Percentiles rank a stretch among this genome's conserved stretches.
These are phyloP conservation scores for Patella caerulea DNA, from an alignment of 2,888 invertebrate species.

Conservation along the genomic window DNA sequence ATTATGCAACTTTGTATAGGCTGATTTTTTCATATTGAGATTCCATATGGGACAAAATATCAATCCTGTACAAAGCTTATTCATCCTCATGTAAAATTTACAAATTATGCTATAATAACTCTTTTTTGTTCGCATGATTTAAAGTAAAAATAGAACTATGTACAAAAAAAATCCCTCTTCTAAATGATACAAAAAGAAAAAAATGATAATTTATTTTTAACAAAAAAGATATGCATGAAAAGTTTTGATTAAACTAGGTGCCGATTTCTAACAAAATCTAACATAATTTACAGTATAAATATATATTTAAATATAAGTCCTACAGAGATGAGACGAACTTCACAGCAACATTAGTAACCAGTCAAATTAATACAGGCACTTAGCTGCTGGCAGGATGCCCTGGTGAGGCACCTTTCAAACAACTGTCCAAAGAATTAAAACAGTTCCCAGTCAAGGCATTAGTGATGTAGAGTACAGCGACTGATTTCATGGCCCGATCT, in stretches of 20 bases:
- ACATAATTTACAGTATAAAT: constrained; percentile 6
- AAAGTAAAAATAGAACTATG: neutral
- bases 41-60: too few species aligned
- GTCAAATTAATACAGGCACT: neutral
- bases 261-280: neutral
- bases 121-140: constrained; percentile 5
- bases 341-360: constrained; percentile 3
- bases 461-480: neutral
- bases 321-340: constrained; percentile 3
- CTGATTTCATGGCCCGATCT: neutral
- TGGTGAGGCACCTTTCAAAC: neutral
- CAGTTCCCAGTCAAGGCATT: neutral
- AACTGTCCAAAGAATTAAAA: neutral
- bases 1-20: too few species aligned
- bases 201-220: neutral
- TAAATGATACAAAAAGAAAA: constrained; percentile 4
- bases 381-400: too few species aligned
- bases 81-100: too few species aligned
- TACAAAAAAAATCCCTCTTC: neutral
- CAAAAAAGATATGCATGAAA: constrained; percentile 9
- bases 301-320: neutral
- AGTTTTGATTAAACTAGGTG: neutral
- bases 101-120: neutral
- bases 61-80: too few species aligned
- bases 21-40: too few species aligned